Evolutionary conservation across 1,140 invertebrate species (phyloP).

Genomic region (Drosophila truncata): DNA sequence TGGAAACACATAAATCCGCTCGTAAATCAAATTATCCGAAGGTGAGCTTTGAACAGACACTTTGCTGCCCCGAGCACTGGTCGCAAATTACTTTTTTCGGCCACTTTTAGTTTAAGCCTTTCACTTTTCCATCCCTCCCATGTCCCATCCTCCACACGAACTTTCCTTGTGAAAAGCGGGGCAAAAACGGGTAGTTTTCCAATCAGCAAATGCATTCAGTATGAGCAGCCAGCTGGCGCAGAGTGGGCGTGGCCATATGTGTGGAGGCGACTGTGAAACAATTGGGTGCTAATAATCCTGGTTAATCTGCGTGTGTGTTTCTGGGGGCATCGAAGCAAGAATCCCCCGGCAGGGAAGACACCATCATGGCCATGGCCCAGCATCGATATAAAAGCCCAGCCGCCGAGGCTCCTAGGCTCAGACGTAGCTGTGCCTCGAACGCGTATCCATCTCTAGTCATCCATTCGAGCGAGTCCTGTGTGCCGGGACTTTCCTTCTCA

Average conservation of each 20-base stretch:
- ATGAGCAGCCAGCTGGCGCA: slow-evolving; percentile 62
- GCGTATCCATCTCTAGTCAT: slow-evolving; percentile 13
- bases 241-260: slow-evolving; percentile 54
- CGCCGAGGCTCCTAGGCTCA: slow-evolving; percentile 40
- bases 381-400: slow-evolving; percentile 64
- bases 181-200: slow-evolving; percentile 69
- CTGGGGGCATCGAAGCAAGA: slow-evolving; percentile 37
- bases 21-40: slow-evolving; percentile 23
- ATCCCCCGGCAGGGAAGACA: slow-evolving; percentile 32
- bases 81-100: slow-evolving; percentile 44
- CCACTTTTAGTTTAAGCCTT: slow-evolving; percentile 39
- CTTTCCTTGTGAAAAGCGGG: slow-evolving; percentile 25
- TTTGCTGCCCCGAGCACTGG: slow-evolving; percentile 7
- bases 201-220: slow-evolving; percentile 85
- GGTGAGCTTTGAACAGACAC: neutral
- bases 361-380: slow-evolving; percentile 2
- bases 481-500: neutral
- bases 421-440: slow-evolving; percentile 47
- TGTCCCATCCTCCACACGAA: neutral
- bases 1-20: slow-evolving; percentile 4
- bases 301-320: slow-evolving; percentile 69
- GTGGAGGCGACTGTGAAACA: slow-evolving; percentile 67
- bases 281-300: slow-evolving; percentile 82
- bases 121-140: slow-evolving; percentile 1
- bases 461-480: slow-evolving; percentile 8